phyloP scores from a whole-genome alignment of 2,797 vertebrate genomes.

The Acridotheres tristis region DNA sequence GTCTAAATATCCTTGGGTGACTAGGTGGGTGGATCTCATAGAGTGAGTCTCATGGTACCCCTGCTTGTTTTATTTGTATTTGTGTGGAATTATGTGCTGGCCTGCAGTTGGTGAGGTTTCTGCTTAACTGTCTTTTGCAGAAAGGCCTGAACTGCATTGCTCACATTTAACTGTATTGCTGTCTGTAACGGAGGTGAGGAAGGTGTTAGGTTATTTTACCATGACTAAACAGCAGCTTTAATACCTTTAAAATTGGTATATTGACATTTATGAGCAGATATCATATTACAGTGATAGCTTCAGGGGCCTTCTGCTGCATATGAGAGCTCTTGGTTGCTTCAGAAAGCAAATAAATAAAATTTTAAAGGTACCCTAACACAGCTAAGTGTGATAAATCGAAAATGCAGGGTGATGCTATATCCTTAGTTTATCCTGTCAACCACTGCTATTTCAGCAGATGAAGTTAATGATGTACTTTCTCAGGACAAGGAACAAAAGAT shows the following conservation, averaged over 20 bases:
- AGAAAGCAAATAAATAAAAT: slow-evolving; percentile 33
- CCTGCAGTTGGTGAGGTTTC: background rate
- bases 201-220: slow-evolving; percentile 1
- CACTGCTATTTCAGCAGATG: background rate
- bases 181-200: background rate
- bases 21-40: background rate
- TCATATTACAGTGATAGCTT: background rate
- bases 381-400: background rate
- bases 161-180: background rate
- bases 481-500: background rate
- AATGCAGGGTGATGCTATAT: background rate
- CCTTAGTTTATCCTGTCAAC: background rate
- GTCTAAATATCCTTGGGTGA: background rate
- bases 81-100: background rate
- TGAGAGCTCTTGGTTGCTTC: background rate
- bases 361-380: background rate
- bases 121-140: background rate
- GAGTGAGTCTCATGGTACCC: accelerated
- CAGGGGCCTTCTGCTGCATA: background rate
- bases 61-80: background rate
- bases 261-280: slow-evolving; percentile 35
- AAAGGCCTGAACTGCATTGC: background rate
- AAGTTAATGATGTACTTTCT: background rate
- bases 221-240: slow-evolving; percentile 1
- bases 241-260: slow-evolving; percentile 34